phyloP scores from a whole-genome alignment of 2,888 invertebrate species.

The Rhagium mordax region DNA sequence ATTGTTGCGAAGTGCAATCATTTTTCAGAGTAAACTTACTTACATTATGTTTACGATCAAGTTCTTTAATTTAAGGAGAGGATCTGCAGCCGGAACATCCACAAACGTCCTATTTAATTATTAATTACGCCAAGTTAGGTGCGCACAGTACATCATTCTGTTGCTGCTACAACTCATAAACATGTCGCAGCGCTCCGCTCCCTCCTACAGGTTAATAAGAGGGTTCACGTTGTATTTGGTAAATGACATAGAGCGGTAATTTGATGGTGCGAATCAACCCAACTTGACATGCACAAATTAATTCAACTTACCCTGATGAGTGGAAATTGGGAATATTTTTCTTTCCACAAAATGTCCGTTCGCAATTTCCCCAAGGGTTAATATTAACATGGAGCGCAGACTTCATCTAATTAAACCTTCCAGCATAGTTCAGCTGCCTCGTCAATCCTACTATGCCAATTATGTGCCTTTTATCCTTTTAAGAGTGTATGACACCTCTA shows the following conservation, averaged over 20 bases:
- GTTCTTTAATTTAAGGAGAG: too few species aligned
- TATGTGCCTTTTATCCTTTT: conserved; percentile 43
- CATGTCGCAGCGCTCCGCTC: conserved; percentile 29
- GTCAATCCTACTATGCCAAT: conserved; percentile 52
- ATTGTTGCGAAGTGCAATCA: too few species aligned
- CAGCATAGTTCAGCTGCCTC: conserved; percentile 58
- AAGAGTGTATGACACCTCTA: conserved; percentile 31
- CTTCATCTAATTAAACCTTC: conserved; percentile 64
- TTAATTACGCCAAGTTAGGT: too few species aligned
- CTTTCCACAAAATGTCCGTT: conserved; percentile 64
- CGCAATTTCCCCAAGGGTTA: conserved; percentile 65
- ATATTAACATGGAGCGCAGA: conserved; percentile 62
- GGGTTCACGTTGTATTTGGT: conserved; percentile 48
- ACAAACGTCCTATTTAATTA: too few species aligned
- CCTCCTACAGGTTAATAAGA: conserved; percentile 53
- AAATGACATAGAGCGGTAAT: conserved; percentile 54
- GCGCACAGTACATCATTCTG: too few species aligned
- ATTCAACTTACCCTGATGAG: conserved; percentile 62
- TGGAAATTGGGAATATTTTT: conserved; percentile 65
- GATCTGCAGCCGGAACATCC: too few species aligned
- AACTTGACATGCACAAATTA: conserved; percentile 60
- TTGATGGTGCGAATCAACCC: conserved; percentile 50
- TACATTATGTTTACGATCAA: too few species aligned
- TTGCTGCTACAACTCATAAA: not conserved
- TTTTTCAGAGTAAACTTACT: too few species aligned